These are phyloP conservation scores for Hipparchia sbordonii DNA, from an alignment of 2,888 invertebrate genomes.

Conservation along the genomic window DNA sequence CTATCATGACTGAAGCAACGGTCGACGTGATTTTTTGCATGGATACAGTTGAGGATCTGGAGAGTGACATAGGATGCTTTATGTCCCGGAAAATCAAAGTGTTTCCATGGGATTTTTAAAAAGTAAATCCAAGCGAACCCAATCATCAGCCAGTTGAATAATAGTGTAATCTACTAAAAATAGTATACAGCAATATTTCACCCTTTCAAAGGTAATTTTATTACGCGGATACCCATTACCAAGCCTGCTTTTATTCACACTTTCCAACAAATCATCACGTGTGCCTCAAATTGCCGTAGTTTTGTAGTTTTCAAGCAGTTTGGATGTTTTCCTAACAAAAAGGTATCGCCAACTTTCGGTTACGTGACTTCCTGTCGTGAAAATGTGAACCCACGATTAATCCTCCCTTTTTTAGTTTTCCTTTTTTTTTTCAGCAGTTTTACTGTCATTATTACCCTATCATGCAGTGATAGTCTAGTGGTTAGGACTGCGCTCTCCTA, in stretches of 20 bases:
- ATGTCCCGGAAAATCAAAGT: no score
- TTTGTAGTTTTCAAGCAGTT: slow-evolving; percentile 39
- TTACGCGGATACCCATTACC: slow-evolving; percentile 5
- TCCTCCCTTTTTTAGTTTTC: not conserved
- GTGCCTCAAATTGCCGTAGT: slow-evolving; percentile 35
- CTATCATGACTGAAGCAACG: no score
- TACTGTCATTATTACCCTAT: not conserved
- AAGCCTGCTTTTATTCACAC: slow-evolving; percentile 19
- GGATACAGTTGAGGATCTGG: no score
- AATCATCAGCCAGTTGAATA: no score
- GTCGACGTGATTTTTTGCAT: no score
- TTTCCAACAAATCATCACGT: slow-evolving; percentile 34
- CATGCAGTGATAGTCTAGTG: no score
- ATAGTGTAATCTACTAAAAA: not conserved
- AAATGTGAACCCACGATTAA: slow-evolving; percentile 24
- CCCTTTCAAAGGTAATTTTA: slow-evolving; percentile 1
- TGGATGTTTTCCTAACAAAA: slow-evolving; percentile 44
- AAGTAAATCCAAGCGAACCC: no score
- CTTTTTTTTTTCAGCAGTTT: not conserved
- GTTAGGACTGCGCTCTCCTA: no score
- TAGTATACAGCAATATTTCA: not conserved
- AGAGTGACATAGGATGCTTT: no score
- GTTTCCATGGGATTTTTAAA: no score
- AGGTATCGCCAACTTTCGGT: slow-evolving; percentile 43
- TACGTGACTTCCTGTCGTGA: slow-evolving; percentile 45